Percentiles rank a stretch among this genome's conserved stretches.
phyloP scores from a whole-genome alignment of 2,888 invertebrate species.

The Scotopteryx bipunctaria region DNA sequence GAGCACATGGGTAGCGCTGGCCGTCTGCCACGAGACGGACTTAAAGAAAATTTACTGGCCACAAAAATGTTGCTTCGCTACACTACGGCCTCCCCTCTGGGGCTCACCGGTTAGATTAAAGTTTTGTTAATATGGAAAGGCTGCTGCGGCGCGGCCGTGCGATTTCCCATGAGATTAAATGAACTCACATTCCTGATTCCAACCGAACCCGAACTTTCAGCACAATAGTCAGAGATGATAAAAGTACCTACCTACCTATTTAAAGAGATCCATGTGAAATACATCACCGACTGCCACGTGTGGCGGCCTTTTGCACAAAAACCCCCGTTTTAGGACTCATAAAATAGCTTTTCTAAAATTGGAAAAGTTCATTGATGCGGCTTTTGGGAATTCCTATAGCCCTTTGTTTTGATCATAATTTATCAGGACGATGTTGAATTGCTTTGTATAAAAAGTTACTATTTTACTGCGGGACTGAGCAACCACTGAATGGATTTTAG shows the following conservation, averaged over 20 bases:
- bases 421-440: constrained; percentile 4
- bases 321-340: constrained; percentile 47
- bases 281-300: constrained; percentile 33
- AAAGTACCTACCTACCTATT: no score
- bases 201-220: constrained; percentile 42
- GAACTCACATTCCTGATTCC: constrained; percentile 55
- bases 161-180: constrained; percentile 65
- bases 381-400: constrained; percentile 36
- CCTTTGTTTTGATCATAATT: constrained; percentile 24
- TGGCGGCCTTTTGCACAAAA: constrained; percentile 35
- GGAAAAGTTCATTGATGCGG: constrained; percentile 46
- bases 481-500: background rate
- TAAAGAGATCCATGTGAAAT: constrained; percentile 39
- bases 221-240: constrained; percentile 48
- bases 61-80: constrained; percentile 63
- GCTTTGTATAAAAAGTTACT: background rate
- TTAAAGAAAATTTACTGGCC: constrained; percentile 73
- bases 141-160: constrained; percentile 46
- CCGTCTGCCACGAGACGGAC: constrained; percentile 63
- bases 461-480: background rate
- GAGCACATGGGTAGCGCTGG: constrained; percentile 63
- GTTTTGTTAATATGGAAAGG: constrained; percentile 71
- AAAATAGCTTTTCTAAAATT: constrained; percentile 45
- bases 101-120: constrained; percentile 62
- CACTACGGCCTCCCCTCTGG: constrained; percentile 47